Base-by-base conservation (phyloP, 2,797 vertebrate species). In the Linurgus olivaceus region DNA sequence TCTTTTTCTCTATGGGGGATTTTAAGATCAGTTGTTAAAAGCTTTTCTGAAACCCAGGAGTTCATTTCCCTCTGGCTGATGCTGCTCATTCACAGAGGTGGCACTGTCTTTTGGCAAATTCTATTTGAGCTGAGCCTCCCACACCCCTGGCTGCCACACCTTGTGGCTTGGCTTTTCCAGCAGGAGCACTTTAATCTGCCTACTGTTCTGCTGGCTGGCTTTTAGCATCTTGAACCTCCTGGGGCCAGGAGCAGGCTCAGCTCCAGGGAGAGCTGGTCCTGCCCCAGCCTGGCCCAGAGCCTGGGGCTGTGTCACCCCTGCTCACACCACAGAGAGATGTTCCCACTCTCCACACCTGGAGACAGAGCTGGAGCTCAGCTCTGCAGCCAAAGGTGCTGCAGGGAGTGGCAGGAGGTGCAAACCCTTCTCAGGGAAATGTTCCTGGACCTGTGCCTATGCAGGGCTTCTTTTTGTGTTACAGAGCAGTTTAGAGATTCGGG, bases 1-100 rank as follows among this genome's bases (percentile, higher is more conserved):
- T 13, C 17, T 10, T 42, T 38, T 66, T 35, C 18, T 25, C 4
- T 28, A 0, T 0, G 1, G 6, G 11, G 1, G 3, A 25, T 78
- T 81, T 81, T 6, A 47, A 28, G 44, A 48, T 11, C 1, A 0
- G 18, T n/a, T 4, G 2, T 42, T 68, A 31, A 82, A 79, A 79
- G 9, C 2, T 78, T 50, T 71, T 77, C 19, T 44, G 6, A 31
- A 45, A 37, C 33, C 16, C n/a, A 19, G 12, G 6, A 61, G 8
- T 65, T 57, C 3, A 31, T 76, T 55, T 26, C n/a, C 7, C 66
- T 63, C 44, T 71, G 76, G 5, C 17, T 33, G 10, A 6, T 31
- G 21, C 38, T 52, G 18, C 38, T 78, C 1, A 0, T n/a, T 72
- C 45, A 40, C n/a, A 45, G 8, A 68, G 10, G 2, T 26, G 55